These are phyloP conservation scores for Thamnophis elegans DNA, from an alignment of 2,797 vertebrate genomes.

Conservation along the genomic window DNA sequence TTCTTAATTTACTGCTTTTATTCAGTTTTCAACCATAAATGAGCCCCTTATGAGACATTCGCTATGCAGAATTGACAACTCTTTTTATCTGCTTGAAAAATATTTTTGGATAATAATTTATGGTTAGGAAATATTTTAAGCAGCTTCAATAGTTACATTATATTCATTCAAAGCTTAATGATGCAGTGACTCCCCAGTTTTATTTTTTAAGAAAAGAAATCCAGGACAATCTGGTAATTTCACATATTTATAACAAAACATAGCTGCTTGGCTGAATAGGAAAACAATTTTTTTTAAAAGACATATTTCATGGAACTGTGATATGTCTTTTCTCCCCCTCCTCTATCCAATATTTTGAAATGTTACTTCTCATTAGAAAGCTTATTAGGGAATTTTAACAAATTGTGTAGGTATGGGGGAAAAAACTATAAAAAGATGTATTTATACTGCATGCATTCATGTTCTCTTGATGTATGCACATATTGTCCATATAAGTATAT, in stretches of 20 bases:
- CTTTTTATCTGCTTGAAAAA: constrained; percentile 85
- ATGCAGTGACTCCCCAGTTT: constrained; percentile 65
- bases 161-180: constrained; percentile 74
- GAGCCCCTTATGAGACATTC: constrained; percentile 86
- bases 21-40: constrained; percentile 87
- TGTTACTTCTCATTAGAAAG: constrained; percentile 64
- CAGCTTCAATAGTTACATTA: constrained; percentile 77
- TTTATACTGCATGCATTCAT: not conserved
- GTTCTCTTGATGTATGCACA: not conserved
- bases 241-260: constrained; percentile 70
- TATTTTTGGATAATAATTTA: constrained; percentile 86
- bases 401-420: constrained; percentile 34
- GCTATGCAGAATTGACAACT: constrained; percentile 82
- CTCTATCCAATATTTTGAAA: constrained; percentile 2
- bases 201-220: constrained; percentile 61
- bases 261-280: constrained; percentile 60
- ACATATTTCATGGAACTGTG: constrained; percentile 64
- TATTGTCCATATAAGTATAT: not conserved
- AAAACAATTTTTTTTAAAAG: constrained; percentile 63
- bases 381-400: constrained; percentile 57
- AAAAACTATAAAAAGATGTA: not conserved
- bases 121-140: constrained; percentile 80
- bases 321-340: constrained; percentile 27
- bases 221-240: constrained; percentile 69
- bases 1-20: constrained; percentile 93